Conservation (phyloP, 2,888 invertebrate species). For the Esperia sulphurella region DNA sequence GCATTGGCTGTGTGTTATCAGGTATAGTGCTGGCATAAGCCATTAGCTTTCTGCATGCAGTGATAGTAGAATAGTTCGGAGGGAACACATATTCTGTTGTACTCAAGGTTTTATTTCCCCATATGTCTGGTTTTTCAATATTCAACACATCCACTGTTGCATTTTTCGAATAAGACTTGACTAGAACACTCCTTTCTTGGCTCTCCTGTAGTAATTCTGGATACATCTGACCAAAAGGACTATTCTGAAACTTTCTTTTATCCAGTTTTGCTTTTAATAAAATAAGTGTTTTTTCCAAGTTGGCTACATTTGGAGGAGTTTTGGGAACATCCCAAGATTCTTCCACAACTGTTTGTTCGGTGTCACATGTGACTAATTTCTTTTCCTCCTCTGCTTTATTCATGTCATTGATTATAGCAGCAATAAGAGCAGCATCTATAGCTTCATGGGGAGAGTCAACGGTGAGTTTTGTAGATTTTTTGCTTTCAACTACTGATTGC, state of each 20-base stretch:
- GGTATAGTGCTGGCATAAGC: constrained; percentile 18
- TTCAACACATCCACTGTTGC: constrained; percentile 18
- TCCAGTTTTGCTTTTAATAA: constrained; percentile 44
- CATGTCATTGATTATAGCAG: constrained; percentile 38
- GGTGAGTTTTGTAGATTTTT: constrained; percentile 7
- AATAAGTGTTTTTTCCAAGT: constrained; percentile 44
- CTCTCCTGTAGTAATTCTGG: constrained; percentile 28
- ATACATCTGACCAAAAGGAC: constrained; percentile 28
- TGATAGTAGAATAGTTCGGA: constrained; percentile 53
- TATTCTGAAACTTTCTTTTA: constrained; percentile 29
- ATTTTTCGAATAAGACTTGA: constrained; percentile 55
- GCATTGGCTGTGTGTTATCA: neutral
- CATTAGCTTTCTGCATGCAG: constrained; percentile 51
- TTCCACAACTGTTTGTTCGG: constrained; percentile 10
- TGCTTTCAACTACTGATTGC: constrained; percentile 13
- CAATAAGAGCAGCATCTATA: constrained; percentile 19
- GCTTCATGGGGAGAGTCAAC: constrained; percentile 2
- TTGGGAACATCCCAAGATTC: constrained; percentile 9
- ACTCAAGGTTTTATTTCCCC: constrained; percentile 36
- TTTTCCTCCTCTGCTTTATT: constrained; percentile 26
- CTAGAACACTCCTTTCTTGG: constrained; percentile 22
- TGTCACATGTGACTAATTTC: constrained; percentile 12
- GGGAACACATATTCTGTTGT: constrained; percentile 43
- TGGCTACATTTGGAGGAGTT: constrained; percentile 30
- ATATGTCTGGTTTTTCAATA: constrained; percentile 39